Evolutionary conservation across 2,113 vertebrate genomes (phyloP).

Genomic region (Oreochromis niloticus): DNA sequence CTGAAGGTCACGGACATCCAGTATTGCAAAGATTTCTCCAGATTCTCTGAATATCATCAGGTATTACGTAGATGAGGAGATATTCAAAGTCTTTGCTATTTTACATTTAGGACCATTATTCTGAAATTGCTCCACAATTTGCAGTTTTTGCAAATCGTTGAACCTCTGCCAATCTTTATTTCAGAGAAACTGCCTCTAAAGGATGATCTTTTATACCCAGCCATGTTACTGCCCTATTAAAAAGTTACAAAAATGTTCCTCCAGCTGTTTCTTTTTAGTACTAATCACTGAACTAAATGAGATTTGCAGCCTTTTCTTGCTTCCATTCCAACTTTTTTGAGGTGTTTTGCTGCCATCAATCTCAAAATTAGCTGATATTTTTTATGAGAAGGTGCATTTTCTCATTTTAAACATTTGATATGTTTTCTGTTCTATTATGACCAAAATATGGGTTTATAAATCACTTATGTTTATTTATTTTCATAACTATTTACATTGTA

Average conservation of each 20-base stretch:
- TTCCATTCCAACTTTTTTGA: neutral
- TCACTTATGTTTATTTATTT: neutral
- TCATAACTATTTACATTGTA: neutral
- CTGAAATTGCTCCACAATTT: neutral
- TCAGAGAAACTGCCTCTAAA: neutral
- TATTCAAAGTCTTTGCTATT: neutral
- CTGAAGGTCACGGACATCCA: neutral
- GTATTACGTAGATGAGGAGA: neutral
- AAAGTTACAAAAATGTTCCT: neutral
- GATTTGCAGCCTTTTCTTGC: neutral
- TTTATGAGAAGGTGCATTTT: neutral
- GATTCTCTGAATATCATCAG: neutral
- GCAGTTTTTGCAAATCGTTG: neutral
- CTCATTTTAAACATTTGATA: neutral
- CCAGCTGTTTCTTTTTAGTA: neutral
- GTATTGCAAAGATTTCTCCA: neutral
- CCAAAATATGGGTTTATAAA: rapidly evolving
- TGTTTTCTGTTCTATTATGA: neutral
- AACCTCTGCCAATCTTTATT: neutral
- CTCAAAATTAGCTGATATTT: neutral
- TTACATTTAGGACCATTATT: neutral
- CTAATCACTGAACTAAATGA: neutral
- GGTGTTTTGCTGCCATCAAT: neutral
- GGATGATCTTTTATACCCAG: neutral
- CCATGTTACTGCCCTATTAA: neutral